These are phyloP conservation scores for Chionomys nivalis DNA, from an alignment of 2,113 vertebrate species.

Conservation along the genomic window DNA sequence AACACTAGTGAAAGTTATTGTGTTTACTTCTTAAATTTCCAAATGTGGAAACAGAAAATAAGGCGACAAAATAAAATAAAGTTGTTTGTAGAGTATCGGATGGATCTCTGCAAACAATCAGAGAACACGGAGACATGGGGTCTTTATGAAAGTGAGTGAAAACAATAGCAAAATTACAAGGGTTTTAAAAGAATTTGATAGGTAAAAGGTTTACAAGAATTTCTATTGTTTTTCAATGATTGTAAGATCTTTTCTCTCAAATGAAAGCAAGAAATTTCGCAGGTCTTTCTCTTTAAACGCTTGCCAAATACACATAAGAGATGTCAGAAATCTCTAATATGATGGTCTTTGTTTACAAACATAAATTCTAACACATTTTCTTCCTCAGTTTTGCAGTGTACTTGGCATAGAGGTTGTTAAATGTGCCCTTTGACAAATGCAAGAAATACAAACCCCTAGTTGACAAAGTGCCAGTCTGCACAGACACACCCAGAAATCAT, in stretches of 20 bases:
- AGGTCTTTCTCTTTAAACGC: not conserved
- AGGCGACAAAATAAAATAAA: not conserved
- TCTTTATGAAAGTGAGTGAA: not conserved
- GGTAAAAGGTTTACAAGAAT: not conserved
- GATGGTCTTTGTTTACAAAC: not conserved
- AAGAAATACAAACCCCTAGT: slow-evolving; percentile 1
- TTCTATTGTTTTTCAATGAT: not conserved
- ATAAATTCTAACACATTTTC: not conserved
- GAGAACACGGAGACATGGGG: not conserved
- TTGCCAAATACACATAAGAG: not conserved
- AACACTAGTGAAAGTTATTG: not conserved
- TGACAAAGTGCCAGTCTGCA: not conserved
- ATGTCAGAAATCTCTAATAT: not conserved
- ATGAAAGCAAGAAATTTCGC: slow-evolving; percentile 8
- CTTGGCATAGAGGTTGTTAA: not conserved
- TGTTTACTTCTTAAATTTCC: not conserved
- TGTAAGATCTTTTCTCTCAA: not conserved
- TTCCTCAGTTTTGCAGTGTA: not conserved
- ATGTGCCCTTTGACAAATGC: not conserved
- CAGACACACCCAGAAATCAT: not conserved
- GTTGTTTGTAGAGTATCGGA: not conserved
- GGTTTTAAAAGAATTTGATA: not conserved
- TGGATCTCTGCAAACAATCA: not conserved
- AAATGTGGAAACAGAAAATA: not conserved
- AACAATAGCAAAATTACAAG: not conserved